phyloP scores from a whole-genome alignment of 1,140 invertebrate species.

The Apis mellifera region DNA sequence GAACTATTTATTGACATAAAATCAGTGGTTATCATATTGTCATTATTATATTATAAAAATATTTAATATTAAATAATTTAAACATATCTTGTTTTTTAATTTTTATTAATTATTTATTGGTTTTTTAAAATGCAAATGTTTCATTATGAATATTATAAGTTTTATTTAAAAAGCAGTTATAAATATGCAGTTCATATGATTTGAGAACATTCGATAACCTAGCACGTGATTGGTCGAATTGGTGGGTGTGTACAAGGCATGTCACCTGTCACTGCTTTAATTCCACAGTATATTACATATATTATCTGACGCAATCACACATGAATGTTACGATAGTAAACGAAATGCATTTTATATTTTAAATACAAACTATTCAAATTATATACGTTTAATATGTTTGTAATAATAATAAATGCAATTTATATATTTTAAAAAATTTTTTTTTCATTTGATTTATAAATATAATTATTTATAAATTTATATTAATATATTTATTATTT shows the following conservation, averaged over 20 bases:
- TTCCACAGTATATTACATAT: background rate
- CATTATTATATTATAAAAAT: background rate
- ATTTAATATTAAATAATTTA: background rate
- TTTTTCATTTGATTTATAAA: background rate
- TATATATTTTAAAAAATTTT: background rate
- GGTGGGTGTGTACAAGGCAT: constrained; percentile 58
- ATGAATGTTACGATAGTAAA: constrained; percentile 36
- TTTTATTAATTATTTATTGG: background rate
- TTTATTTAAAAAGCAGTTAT: background rate
- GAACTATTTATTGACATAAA: constrained; percentile 17
- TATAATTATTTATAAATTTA: no score
- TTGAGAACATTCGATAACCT: constrained; percentile 33
- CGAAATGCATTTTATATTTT: background rate
- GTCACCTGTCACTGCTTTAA: constrained; percentile 35
- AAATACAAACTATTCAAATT: background rate
- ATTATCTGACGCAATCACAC: constrained; percentile 44
- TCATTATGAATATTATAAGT: background rate
- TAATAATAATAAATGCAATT: no score
- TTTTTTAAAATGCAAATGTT: background rate
- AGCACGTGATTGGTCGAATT: constrained; percentile 52
- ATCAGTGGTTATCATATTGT: constrained; percentile 1
- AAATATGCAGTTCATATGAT: background rate
- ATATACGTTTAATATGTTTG: no score
- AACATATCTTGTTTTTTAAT: background rate
- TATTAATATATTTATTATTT: no score